A percentile compares a stretch with the other conserved stretches of the same genome.
Conservation (phyloP, 1,140 invertebrate species). For the Popillia japonica region DNA sequence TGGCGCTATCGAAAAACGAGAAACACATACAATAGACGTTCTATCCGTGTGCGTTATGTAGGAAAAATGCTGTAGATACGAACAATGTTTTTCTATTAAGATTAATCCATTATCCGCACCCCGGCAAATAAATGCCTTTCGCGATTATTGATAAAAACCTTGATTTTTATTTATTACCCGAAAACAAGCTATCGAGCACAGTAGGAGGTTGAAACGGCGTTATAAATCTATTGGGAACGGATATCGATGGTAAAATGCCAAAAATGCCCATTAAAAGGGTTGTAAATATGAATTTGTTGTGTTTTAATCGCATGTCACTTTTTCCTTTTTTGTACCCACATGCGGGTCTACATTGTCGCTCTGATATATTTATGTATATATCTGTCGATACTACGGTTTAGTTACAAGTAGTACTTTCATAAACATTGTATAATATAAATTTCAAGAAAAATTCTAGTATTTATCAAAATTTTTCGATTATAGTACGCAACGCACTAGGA, state of each 20-base stretch:
- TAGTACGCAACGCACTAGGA: too few species aligned
- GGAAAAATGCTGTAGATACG: slow-evolving; percentile 4
- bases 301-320: not conserved
- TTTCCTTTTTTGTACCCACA: not conserved
- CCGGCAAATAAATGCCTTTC: slow-evolving; percentile 19
- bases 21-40: not conserved
- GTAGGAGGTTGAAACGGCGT: not conserved
- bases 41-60: not conserved
- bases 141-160: slow-evolving; percentile 30
- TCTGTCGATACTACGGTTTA: too few species aligned
- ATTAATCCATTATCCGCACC: slow-evolving; percentile 28
- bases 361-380: too few species aligned
- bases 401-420: too few species aligned
- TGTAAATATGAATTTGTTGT: slow-evolving; percentile 21
- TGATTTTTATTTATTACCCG: slow-evolving; percentile 28
- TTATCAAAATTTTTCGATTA: too few species aligned
- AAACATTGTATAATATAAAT: too few species aligned
- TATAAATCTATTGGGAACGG: slow-evolving; percentile 19
- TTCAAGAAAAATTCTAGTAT: too few species aligned
- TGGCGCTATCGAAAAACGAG: not conserved
- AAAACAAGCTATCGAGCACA: slow-evolving; percentile 17
- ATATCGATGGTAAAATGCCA: slow-evolving; percentile 22
- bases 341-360: too few species aligned
- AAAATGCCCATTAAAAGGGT: slow-evolving; percentile 11
- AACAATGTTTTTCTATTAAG: slow-evolving; percentile 29